Conservation (phyloP, 2,113 vertebrate genomes). For the Cnemophilus loriae region DNA sequence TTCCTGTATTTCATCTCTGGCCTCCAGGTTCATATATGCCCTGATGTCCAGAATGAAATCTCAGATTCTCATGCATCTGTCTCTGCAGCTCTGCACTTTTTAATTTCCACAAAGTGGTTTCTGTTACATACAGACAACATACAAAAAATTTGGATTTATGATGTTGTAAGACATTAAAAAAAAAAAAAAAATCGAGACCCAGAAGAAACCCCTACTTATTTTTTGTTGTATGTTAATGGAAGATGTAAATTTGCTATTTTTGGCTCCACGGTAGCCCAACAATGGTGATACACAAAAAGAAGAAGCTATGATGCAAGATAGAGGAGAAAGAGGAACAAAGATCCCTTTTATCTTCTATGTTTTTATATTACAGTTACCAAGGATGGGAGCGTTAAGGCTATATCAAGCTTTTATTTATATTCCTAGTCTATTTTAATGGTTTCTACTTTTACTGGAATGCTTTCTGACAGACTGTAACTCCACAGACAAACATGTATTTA, state of each 20-base stretch:
- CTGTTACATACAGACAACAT: background rate
- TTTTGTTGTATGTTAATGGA: background rate
- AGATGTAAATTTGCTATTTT: background rate
- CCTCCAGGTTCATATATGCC: background rate
- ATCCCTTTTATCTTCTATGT: background rate
- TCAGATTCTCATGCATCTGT: background rate
- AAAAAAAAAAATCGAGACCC: background rate
- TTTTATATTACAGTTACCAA: background rate
- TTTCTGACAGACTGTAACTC: background rate
- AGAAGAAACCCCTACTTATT: background rate
- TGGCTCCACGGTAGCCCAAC: background rate
- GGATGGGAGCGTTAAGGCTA: background rate
- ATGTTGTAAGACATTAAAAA: background rate
- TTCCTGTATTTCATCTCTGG: accelerated
- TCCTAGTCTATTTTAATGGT: background rate
- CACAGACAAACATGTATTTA: background rate
- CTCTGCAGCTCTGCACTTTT: background rate
- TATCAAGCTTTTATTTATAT: background rate
- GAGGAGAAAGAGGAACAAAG: background rate
- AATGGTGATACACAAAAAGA: background rate
- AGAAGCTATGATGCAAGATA: background rate
- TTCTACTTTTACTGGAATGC: background rate
- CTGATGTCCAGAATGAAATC: background rate
- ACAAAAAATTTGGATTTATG: background rate
- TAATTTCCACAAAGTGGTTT: background rate